Evolutionary conservation across 2,797 vertebrate genomes (phyloP).

Genomic region (Heteromormyrus szaboi): DNA sequence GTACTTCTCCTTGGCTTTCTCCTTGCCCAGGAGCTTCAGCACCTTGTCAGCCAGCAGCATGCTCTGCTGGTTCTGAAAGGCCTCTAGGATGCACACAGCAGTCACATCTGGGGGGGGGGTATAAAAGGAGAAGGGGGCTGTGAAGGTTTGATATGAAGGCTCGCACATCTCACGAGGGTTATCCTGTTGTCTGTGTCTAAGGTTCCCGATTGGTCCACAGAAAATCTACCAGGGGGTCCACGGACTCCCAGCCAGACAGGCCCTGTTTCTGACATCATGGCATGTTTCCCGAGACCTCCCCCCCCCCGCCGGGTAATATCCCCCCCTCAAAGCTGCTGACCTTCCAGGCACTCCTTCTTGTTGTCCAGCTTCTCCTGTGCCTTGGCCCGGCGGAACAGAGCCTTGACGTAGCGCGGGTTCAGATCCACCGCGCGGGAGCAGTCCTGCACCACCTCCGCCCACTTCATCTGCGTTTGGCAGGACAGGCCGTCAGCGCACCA

Average conservation of each 20-base stretch:
- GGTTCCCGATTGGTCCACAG: not conserved
- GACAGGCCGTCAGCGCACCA: not conserved
- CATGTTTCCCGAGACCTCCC: not conserved
- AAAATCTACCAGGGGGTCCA: not conserved
- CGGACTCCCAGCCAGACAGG: not conserved
- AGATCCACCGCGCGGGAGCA: slow-evolving; percentile 88
- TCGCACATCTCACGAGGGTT: not conserved
- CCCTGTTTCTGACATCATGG: not conserved
- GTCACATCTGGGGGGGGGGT: slow-evolving; percentile 76
- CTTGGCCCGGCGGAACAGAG: slow-evolving; percentile 92
- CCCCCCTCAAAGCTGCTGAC: slow-evolving; percentile 47
- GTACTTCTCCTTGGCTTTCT: slow-evolving; percentile 99
- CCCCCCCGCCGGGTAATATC: not conserved
- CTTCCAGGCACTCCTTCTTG: slow-evolving; percentile 95
- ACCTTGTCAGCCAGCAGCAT: slow-evolving; percentile 98
- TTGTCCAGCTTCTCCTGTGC: slow-evolving; percentile 92
- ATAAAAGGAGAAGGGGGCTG: not conserved
- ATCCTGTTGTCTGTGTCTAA: not conserved
- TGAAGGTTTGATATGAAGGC: not conserved
- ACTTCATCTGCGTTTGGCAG: slow-evolving; percentile 72
- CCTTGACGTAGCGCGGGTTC: slow-evolving; percentile 95
- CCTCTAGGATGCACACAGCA: slow-evolving; percentile 95
- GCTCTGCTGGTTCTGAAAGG: slow-evolving; percentile 98
- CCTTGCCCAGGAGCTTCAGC: slow-evolving; percentile 93
- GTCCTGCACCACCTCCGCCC: slow-evolving; percentile 90